phyloP scores from a whole-genome alignment of 2,797 vertebrate genomes.

The Enteromius mattozi region DNA sequence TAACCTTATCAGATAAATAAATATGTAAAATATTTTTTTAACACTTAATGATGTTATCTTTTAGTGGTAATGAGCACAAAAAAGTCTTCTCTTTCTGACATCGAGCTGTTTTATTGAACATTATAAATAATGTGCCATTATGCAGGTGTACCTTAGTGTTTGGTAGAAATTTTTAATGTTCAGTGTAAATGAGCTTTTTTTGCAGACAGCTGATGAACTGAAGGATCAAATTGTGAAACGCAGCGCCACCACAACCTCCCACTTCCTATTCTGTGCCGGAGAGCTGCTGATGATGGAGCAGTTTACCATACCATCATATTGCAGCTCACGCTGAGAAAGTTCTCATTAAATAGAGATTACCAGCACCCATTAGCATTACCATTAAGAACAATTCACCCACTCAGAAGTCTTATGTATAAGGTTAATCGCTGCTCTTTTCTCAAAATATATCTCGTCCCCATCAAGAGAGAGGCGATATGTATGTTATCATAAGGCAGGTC shows the following conservation, averaged over 20 bases:
- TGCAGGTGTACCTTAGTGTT: constrained; percentile 56
- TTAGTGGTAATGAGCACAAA: constrained; percentile 36
- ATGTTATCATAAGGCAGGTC: constrained; percentile 44
- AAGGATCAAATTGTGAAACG: constrained; percentile 57
- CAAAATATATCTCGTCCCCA: constrained; percentile 43
- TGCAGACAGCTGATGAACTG: constrained; percentile 64
- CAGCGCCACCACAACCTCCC: constrained; percentile 49
- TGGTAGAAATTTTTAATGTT: constrained; percentile 63
- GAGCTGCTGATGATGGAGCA: constrained; percentile 58
- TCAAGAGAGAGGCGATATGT: constrained; percentile 32
- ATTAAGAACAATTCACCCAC: constrained; percentile 61
- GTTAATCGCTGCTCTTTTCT: constrained; percentile 56
- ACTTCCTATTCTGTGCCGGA: constrained; percentile 55
- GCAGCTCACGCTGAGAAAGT: constrained; percentile 61
- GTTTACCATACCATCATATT: constrained; percentile 64
- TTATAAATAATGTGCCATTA: constrained; percentile 61
- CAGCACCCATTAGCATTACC: constrained; percentile 60
- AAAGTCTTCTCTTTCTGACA: constrained; percentile 55
- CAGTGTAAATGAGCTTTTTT: constrained; percentile 63
- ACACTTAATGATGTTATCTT: neutral
- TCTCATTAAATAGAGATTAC: constrained; percentile 70
- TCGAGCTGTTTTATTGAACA: constrained; percentile 51
- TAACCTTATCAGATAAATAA: neutral
- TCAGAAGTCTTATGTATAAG: constrained; percentile 55
- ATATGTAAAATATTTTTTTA: neutral